A percentile compares a stretch with the other conserved stretches of the same genome.
Evolutionary conservation across 2,797 vertebrate genomes (phyloP).

Genomic region (Chelon labrosus): DNA sequence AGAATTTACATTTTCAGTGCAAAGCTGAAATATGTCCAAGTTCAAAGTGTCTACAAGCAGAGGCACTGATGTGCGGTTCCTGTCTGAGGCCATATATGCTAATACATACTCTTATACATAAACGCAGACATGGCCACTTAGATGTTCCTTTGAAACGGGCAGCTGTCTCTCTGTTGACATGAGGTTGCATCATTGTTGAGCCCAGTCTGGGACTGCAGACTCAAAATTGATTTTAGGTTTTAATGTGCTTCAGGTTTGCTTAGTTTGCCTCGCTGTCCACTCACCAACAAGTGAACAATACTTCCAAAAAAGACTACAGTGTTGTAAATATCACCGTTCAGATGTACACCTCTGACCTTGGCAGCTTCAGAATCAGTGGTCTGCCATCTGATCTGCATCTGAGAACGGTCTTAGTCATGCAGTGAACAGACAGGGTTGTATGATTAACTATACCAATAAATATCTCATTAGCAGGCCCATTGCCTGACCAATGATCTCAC

Average conservation of each 20-base stretch:
- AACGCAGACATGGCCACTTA: slow-evolving; percentile 3
- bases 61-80: not conserved
- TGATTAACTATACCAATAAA: slow-evolving; percentile 56
- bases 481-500: slow-evolving; percentile 68
- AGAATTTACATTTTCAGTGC: not conserved
- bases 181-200: slow-evolving; percentile 40
- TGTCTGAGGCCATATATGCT: too few relatives aligned
- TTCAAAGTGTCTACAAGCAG: slow-evolving; percentile 5
- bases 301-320: not conserved
- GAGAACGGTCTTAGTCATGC: not conserved
- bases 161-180: slow-evolving; percentile 36
- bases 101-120: not conserved
- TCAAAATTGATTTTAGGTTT: slow-evolving; percentile 8
- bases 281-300: not conserved
- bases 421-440: slow-evolving; percentile 3
- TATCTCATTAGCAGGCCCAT: slow-evolving; percentile 67
- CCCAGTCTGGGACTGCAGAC: not conserved
- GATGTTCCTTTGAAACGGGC: slow-evolving; percentile 25
- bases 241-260: slow-evolving; percentile 10
- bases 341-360: not conserved
- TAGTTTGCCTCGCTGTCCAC: not conserved
- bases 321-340: not conserved
- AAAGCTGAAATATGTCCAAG: not conserved
- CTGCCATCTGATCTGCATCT: not conserved
- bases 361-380: not conserved